These are phyloP conservation scores for Bombus huntii DNA, from an alignment of 1,140 invertebrate species.

Conservation along the genomic window DNA sequence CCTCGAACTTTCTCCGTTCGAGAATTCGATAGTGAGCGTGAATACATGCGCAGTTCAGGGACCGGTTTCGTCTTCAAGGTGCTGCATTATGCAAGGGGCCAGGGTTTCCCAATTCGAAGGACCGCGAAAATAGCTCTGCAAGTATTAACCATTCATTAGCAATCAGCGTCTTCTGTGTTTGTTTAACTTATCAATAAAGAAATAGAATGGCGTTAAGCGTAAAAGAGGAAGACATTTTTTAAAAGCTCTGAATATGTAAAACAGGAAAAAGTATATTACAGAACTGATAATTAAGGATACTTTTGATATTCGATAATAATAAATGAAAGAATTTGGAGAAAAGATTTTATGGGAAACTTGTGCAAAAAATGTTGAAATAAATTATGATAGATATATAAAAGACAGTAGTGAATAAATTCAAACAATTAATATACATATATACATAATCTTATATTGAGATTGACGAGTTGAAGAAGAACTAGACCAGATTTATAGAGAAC, in stretches of 20 bases:
- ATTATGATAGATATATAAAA: too few relatives aligned
- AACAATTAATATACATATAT: too few relatives aligned
- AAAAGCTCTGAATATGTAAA: neutral
- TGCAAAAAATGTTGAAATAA: too few relatives aligned
- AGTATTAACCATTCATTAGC: neutral
- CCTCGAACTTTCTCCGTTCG: slow-evolving; percentile 57
- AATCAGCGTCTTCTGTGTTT: neutral
- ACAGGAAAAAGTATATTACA: neutral
- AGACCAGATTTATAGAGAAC: too few relatives aligned
- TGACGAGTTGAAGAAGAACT: too few relatives aligned
- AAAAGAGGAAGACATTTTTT: neutral
- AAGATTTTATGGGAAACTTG: too few relatives aligned
- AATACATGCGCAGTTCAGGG: neutral
- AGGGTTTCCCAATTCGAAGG: slow-evolving; percentile 16
- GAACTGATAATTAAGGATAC: neutral
- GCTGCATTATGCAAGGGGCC: slow-evolving; percentile 28
- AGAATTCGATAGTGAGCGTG: neutral
- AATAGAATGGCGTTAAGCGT: neutral
- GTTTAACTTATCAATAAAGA: neutral
- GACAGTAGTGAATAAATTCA: too few relatives aligned
- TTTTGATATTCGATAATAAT: too few relatives aligned
- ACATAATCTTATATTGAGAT: too few relatives aligned
- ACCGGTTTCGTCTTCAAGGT: slow-evolving; percentile 38
- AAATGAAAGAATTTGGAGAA: too few relatives aligned
- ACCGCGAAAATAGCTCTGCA: neutral